phyloP scores from a whole-genome alignment of 2,888 invertebrate species.

The Sarcophaga carnaria region DNA sequence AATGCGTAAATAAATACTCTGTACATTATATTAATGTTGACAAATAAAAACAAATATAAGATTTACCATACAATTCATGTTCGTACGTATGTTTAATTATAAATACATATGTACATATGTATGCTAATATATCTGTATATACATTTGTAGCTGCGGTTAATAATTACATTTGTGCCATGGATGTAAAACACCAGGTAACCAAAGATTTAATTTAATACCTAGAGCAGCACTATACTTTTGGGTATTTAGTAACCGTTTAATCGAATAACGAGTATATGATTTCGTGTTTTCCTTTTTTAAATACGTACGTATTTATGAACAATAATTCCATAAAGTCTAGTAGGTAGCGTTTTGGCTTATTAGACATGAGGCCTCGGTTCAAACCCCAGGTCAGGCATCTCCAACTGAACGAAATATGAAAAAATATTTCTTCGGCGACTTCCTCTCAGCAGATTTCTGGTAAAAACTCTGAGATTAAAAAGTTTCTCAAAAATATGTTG shows the following conservation, averaged over 20 bases:
- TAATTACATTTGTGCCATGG: conserved; percentile 57
- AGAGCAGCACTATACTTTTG: background rate
- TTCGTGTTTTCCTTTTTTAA: too few relatives aligned
- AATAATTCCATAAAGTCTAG: too few relatives aligned
- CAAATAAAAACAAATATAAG: conserved; percentile 14
- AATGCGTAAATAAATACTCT: background rate
- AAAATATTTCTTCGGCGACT: too few relatives aligned
- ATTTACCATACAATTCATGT: conserved; percentile 8
- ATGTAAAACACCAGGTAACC: conserved; percentile 47
- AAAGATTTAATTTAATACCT: conserved; percentile 38
- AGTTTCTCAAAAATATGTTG: too few relatives aligned
- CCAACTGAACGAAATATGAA: too few relatives aligned
- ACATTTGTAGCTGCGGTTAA: conserved; percentile 57
- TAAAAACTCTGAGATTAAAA: too few relatives aligned
- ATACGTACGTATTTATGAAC: too few relatives aligned
- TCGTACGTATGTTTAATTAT: background rate
- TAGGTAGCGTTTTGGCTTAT: too few relatives aligned
- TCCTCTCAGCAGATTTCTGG: too few relatives aligned
- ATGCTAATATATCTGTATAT: background rate
- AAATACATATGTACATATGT: background rate
- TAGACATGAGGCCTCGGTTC: too few relatives aligned
- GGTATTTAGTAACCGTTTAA: background rate
- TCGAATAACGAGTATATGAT: too few relatives aligned
- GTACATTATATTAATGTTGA: conserved; percentile 42
- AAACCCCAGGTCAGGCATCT: too few relatives aligned